Evolutionary conservation across 2,797 vertebrate genomes (phyloP).

Genomic region (Myotis myotis): DNA sequence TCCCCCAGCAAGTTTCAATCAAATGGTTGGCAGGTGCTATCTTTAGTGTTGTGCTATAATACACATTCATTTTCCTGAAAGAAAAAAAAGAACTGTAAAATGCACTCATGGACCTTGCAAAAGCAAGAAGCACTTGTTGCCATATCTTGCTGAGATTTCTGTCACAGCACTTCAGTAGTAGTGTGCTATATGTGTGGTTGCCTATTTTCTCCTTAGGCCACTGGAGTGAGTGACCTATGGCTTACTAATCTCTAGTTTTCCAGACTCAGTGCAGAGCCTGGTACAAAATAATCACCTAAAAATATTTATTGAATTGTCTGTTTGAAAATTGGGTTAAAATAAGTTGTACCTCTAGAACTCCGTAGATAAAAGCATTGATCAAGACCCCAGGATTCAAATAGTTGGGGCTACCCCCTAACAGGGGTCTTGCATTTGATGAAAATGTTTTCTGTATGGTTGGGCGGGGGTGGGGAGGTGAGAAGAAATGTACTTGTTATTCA

Average conservation of each 20-base stretch:
- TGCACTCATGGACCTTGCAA: background rate
- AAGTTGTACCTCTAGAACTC: background rate
- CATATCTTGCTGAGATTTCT: background rate
- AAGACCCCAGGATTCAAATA: background rate
- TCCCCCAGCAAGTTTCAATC: background rate
- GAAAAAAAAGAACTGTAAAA: background rate
- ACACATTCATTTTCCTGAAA: background rate
- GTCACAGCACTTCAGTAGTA: too few relatives aligned
- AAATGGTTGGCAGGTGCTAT: background rate
- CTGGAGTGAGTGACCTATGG: background rate
- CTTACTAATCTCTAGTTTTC: background rate
- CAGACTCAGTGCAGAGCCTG: background rate
- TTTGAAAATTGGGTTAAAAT: background rate
- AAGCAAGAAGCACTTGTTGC: background rate
- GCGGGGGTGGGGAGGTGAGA: fast-evolving
- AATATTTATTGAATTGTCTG: background rate
- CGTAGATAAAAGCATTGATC: background rate
- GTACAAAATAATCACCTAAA: background rate
- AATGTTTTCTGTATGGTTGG: background rate
- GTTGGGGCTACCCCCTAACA: background rate
- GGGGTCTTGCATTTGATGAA: background rate
- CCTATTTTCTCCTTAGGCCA: background rate
- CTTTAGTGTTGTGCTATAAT: background rate
- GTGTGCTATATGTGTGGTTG: background rate
- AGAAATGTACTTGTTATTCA: background rate